Base-by-base conservation (phyloP, 2,888 invertebrate genomes). In the Argyresthia albistria region DNA sequence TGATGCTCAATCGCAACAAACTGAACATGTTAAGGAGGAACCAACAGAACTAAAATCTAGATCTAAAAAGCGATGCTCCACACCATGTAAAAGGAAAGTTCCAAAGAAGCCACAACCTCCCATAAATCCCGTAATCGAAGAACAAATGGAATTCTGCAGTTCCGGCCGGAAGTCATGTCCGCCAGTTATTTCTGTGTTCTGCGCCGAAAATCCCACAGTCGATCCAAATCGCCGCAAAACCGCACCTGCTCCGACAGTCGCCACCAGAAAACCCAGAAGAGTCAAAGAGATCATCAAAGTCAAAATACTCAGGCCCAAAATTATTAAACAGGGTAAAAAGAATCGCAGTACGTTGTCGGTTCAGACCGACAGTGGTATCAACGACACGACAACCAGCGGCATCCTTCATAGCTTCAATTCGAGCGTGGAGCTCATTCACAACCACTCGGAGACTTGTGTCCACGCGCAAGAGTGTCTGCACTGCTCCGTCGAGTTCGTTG, bases 391-490 rank as follows among this genome's bases (percentile, higher is more conserved):
- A 16, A 72, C 71, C 1, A 67, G 65, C 36, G 53, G 66, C 11
- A 64, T 71, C 37, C 56, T 66, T 46, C 61, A 66, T 14, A 59
- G 61, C 10, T 56, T 56, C 0, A 65, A 72, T 35, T 72, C 74
- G 8, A 79, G 69, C 53, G 63, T 80, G 0, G 80, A 84, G 43
- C 69, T 84, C 0, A 82, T 84, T 57, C 86, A 87, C 53, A 86
- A 86, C 55, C 86, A 86, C 59, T 80, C 86, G 0, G 84, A 86
- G 52, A 80, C 86, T 0, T 87, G 86, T 54, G 63, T 86, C 0
- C 71, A 73, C 14, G 70, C 76, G 0, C 68, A 76, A 46, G 84
- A 86, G 46, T 83, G 84, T 62, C 57, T 80, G 12, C 67, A 62
- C 0, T 65, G 76, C 42, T 80, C 82, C 54, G 58, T 83, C 0